Evolutionary conservation across 2,113 vertebrate genomes (phyloP).

Genomic region (Pseudopipra pipra): DNA sequence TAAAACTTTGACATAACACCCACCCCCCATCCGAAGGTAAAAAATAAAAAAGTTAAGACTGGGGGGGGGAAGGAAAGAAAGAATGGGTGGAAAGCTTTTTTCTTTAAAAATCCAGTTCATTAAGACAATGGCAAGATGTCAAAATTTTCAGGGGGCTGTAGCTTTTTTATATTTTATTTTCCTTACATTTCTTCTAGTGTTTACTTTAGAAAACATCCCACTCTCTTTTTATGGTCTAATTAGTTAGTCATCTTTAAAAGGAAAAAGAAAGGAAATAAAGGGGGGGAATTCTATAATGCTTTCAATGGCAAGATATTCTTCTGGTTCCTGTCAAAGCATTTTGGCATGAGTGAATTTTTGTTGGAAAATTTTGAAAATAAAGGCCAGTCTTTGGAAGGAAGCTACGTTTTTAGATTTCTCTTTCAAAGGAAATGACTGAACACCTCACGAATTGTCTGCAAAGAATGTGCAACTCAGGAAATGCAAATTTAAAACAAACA

Average conservation of each 20-base stretch:
- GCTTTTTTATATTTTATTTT: background rate
- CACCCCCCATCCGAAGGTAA: background rate
- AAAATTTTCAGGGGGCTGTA: background rate
- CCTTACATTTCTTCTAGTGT: background rate
- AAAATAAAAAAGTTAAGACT: background rate
- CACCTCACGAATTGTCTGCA: background rate
- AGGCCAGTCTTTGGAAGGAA: background rate
- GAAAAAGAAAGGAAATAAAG: background rate
- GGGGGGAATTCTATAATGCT: background rate
- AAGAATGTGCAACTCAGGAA: background rate
- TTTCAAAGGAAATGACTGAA: background rate
- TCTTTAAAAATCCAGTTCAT: background rate
- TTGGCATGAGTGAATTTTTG: background rate
- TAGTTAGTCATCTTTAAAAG: background rate
- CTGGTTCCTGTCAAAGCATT: background rate
- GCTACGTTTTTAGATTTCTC: background rate
- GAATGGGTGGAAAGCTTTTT: background rate
- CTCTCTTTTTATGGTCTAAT: background rate
- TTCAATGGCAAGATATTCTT: background rate
- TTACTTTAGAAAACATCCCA: background rate
- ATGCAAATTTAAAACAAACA: background rate
- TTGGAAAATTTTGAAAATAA: background rate
- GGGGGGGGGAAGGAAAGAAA: background rate
- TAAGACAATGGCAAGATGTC: background rate
- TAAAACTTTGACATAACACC: background rate